Evolutionary conservation across 2,888 invertebrate genomes (phyloP).

Genomic region (Pharmacophagus antenor): DNA sequence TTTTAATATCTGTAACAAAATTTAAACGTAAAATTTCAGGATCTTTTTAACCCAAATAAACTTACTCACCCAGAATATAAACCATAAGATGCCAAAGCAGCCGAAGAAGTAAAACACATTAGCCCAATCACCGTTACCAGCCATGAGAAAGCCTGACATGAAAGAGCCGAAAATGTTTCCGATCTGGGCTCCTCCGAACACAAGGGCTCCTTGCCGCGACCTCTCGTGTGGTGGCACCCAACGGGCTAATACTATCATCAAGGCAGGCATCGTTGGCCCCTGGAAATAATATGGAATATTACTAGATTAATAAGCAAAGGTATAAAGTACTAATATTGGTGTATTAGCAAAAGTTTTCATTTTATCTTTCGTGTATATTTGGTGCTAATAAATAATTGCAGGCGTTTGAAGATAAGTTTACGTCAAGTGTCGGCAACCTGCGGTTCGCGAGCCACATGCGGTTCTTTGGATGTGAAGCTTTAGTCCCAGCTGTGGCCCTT

Average conservation of each 20-base stretch:
- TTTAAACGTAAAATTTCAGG: neutral
- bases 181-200: conserved; percentile 82
- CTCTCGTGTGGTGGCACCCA: conserved; percentile 83
- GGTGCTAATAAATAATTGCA: no score
- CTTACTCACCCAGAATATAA: conserved; percentile 73
- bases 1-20: neutral
- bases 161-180: conserved; percentile 81
- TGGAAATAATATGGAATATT: conserved; percentile 47
- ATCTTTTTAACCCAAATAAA: neutral
- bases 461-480: no score
- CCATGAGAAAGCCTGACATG: conserved; percentile 78
- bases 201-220: conserved; percentile 80
- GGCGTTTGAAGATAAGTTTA: no score
- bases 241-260: conserved; percentile 82
- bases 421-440: no score
- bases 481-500: no score
- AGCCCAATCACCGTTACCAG: conserved; percentile 77
- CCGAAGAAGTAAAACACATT: conserved; percentile 83
- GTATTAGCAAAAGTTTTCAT: neutral
- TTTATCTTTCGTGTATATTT: no score
- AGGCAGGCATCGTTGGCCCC: conserved; percentile 88
- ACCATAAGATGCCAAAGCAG: conserved; percentile 80
- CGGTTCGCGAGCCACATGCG: no score
- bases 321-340: neutral
- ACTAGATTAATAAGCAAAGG: neutral